These are phyloP conservation scores for Maniola jurtina DNA, from an alignment of 1,140 invertebrate species.

Conservation along the genomic window DNA sequence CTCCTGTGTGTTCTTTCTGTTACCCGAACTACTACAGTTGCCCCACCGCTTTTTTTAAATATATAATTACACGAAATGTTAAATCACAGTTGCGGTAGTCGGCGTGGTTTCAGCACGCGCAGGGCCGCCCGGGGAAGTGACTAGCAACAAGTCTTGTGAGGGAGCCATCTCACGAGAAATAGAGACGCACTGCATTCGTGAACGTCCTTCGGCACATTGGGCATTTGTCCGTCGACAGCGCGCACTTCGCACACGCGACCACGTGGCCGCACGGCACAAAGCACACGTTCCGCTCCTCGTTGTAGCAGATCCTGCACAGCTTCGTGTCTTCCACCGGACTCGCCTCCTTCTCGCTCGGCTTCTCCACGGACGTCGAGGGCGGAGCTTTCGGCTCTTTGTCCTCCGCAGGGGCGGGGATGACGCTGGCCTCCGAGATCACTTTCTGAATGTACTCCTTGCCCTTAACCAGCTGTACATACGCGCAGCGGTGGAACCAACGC, in stretches of 20 bases:
- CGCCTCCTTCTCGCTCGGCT: constrained; percentile 37
- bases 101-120: constrained; percentile 60
- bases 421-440: constrained; percentile 55
- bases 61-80: constrained; percentile 35
- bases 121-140: constrained; percentile 49
- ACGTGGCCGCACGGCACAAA: constrained; percentile 93
- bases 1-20: constrained; percentile 40
- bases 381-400: constrained; percentile 35
- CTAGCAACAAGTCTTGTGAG: constrained; percentile 53
- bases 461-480: constrained; percentile 86
- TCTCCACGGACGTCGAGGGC: constrained; percentile 25
- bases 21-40: constrained; percentile 33
- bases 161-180: constrained; percentile 66
- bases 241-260: constrained; percentile 92
- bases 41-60: constrained; percentile 44
- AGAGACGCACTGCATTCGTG: constrained; percentile 67
- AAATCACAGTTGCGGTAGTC: constrained; percentile 55
- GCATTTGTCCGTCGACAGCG: constrained; percentile 83
- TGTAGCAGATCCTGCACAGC: constrained; percentile 83
- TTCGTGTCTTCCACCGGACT: constrained; percentile 64
- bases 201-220: constrained; percentile 89
- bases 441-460: constrained; percentile 83
- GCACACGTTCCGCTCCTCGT: constrained; percentile 89
- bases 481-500: constrained; percentile 89
- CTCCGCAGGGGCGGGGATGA: constrained; percentile 41